Conservation (phyloP, 2,888 invertebrate species). For the Mythimna albipuncta region DNA sequence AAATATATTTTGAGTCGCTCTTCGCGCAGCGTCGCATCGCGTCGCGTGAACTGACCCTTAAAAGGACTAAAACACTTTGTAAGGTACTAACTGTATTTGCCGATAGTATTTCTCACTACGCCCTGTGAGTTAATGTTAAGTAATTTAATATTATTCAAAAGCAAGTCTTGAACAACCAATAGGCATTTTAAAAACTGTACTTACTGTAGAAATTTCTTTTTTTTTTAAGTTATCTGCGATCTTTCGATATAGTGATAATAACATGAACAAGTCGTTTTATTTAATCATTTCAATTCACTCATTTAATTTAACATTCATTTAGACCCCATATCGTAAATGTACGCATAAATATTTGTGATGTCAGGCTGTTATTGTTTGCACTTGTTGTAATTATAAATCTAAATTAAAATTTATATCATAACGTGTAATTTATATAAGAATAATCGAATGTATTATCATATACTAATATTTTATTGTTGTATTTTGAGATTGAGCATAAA, state of each 20-base stretch:
- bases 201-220: background rate
- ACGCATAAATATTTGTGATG: constrained; percentile 64
- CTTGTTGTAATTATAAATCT: constrained; percentile 35
- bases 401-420: constrained; percentile 39
- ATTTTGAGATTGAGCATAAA: constrained; percentile 71
- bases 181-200: constrained; percentile 1
- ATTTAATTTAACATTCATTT: constrained; percentile 22
- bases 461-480: constrained; percentile 66
- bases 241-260: constrained; percentile 9
- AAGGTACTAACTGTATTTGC: background rate
- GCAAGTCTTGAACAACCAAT: background rate
- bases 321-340: constrained; percentile 34
- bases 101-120: background rate
- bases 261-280: constrained; percentile 40
- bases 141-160: background rate
- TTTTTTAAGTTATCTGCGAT: constrained; percentile 1
- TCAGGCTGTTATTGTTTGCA: constrained; percentile 65
- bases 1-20: too few relatives aligned
- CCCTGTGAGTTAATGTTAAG: constrained; percentile 3
- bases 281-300: background rate
- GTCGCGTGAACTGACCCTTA: too few relatives aligned
- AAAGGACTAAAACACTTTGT: background rate
- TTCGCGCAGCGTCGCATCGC: too few relatives aligned
- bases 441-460: constrained; percentile 50
- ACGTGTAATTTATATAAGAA: constrained; percentile 28